A percentile compares a stretch with the other conserved stretches of the same genome.
Conservation (phyloP, 2,113 vertebrate species). For the Oreamnos americanus region DNA sequence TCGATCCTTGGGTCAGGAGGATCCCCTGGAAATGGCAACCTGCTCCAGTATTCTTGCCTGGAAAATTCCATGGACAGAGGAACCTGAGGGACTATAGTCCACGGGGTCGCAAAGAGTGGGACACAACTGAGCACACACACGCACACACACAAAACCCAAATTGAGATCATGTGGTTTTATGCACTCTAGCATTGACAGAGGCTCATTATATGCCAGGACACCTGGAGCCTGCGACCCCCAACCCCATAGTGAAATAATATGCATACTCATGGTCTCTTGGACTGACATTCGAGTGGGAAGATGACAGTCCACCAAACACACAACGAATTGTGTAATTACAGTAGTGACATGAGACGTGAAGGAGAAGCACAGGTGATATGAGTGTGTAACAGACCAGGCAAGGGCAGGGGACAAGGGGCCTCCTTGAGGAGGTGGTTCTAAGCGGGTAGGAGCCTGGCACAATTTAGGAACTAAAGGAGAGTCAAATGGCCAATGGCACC, state of each 20-base stretch:
- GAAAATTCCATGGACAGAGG: not conserved
- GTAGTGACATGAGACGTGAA: fast-evolving
- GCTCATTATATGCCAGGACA: not conserved
- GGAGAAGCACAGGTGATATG: not conserved
- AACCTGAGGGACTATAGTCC: not conserved
- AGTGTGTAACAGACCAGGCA: not conserved
- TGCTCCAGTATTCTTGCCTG: not conserved
- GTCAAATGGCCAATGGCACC: not conserved
- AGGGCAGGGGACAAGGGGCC: not conserved
- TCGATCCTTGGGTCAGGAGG: not conserved
- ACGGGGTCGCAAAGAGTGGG: not conserved
- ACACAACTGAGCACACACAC: not conserved
- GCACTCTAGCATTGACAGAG: not conserved
- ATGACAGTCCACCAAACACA: not conserved
- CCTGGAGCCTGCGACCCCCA: not conserved
- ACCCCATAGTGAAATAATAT: fast-evolving
- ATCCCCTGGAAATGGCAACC: not conserved
- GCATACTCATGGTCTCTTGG: no score
- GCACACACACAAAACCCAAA: not conserved
- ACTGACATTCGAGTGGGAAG: fast-evolving
- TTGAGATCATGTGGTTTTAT: not conserved
- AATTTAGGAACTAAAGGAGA: not conserved
- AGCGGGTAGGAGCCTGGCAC: fast-evolving
- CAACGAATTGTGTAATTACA: not conserved
- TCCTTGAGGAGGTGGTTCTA: not conserved